These are phyloP conservation scores for Sphaerodactylus townsendi DNA, from an alignment of 2,113 vertebrate species.

Conservation along the genomic window DNA sequence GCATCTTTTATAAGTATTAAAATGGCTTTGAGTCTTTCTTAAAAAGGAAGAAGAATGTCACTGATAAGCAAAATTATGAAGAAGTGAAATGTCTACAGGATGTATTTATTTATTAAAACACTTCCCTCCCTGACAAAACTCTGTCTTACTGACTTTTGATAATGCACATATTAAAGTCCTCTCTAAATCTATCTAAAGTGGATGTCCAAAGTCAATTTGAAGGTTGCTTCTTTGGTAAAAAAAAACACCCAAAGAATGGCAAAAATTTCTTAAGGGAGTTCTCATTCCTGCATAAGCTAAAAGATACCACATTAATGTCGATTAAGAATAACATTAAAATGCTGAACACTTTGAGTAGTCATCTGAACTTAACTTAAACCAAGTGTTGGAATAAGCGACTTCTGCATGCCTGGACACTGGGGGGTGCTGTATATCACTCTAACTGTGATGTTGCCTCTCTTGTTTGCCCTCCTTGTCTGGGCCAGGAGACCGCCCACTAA, in stretches of 20 bases:
- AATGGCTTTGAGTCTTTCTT: neutral
- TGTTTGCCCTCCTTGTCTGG: too few species aligned
- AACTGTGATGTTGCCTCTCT: too few species aligned
- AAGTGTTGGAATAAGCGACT: too few species aligned
- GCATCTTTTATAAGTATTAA: neutral
- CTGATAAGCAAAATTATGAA: neutral
- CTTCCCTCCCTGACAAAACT: too few species aligned
- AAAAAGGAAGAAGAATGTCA: neutral
- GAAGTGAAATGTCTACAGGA: neutral
- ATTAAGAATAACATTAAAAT: neutral
- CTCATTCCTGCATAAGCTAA: neutral
- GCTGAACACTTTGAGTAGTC: neutral
- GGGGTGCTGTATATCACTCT: too few species aligned
- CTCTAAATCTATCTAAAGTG: neutral
- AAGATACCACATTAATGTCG: neutral
- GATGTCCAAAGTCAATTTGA: neutral
- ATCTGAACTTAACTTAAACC: neutral
- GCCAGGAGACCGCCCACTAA: too few species aligned
- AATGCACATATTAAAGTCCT: neutral
- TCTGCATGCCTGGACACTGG: too few species aligned
- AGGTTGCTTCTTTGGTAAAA: neutral
- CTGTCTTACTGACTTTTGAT: neutral
- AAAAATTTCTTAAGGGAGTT: neutral
- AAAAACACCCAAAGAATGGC: neutral
- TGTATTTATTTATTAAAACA: too few species aligned